Evolutionary conservation across 2,888 invertebrate species (phyloP).

Genomic region (Synanthedon formicaeformis): DNA sequence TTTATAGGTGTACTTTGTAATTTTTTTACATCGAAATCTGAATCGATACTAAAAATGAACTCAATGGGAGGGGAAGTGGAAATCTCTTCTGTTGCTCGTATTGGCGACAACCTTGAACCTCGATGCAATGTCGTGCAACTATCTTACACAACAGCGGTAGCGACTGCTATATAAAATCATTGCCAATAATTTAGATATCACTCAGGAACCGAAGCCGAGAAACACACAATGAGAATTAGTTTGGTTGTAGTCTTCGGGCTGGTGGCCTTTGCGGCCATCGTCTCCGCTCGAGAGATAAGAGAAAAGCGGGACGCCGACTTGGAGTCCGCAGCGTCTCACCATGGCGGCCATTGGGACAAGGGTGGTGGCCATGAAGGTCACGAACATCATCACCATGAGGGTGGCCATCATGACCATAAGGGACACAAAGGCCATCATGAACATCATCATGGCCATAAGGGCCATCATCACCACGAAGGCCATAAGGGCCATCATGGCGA

Average conservation of each 20-base stretch:
- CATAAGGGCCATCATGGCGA: constrained; percentile 73
- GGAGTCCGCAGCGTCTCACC: constrained; percentile 59
- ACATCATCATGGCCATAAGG: constrained; percentile 75
- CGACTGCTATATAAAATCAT: constrained; percentile 52
- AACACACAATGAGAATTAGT: constrained; percentile 42
- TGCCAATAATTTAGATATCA: constrained; percentile 38
- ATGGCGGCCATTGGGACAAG: constrained; percentile 39
- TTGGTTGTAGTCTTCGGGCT: constrained; percentile 44
- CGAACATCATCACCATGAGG: constrained; percentile 71
- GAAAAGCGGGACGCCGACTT: constrained; percentile 62
- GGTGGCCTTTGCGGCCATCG: constrained; percentile 57
- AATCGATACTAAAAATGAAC: background rate
- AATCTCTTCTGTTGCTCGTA: background rate
- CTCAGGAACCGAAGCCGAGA: constrained; percentile 33
- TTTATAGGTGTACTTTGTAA: too few relatives aligned
- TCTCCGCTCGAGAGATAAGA: constrained; percentile 62
- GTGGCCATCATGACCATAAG: constrained; percentile 76
- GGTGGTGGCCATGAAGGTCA: constrained; percentile 76
- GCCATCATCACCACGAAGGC: constrained; percentile 77
- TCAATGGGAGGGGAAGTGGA: background rate
- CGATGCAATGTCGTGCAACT: background rate
- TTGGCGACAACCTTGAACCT: background rate
- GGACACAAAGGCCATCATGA: constrained; percentile 77
- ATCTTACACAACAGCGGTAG: background rate
- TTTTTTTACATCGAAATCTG: background rate